Base-by-base conservation (phyloP, 1,140 invertebrate genomes). In the Cecropterus lyciades region DNA sequence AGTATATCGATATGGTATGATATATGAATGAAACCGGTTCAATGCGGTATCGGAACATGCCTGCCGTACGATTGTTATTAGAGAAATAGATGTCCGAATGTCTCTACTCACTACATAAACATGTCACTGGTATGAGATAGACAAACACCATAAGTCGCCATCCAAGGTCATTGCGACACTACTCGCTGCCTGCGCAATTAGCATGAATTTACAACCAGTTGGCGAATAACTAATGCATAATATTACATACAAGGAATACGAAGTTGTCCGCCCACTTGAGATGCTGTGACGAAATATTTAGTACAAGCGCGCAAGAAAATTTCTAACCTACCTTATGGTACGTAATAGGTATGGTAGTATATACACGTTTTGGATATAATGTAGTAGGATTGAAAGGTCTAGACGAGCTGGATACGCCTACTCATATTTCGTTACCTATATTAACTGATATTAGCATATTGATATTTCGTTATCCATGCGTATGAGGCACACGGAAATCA, bases 131-230 rank as follows among this genome's bases (percentile, higher is more conserved):
- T 27, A 55, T 9, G 14, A 17, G 51, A 53, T 51, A 42, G 10
- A 62, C 33, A 51, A 62, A 62, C 46, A 62, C 59, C 46, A 62
- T 62, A 60, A 48, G 45, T 37, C 30, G 59, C 16, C 57, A 24
- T 46, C 40, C 72, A 80, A 75, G 78, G 78, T 69, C 72, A 42
- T 52, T 62, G 59, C 46, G 59, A 62, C 59, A 62, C 46, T 62
- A 49, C 45, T 37, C 56, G 10, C 49, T 65, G 52, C 71, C 67
- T 46, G 46, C 49, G 65, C 71, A 75, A 82, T 78, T 80, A 76
- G 67, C 73, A 75, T 73, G 71, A 68, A 75, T 73, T 75, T 74
- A 74, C 70, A 70, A 62, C 45, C 63, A 60, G 51, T 70, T 70
- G 69, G 72, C 74, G 73, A 67, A 72, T 74, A 75, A 49, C 59